Evolutionary conservation across 1,140 invertebrate genomes (phyloP).

Genomic region (Pemphigus obesinymphae): DNA sequence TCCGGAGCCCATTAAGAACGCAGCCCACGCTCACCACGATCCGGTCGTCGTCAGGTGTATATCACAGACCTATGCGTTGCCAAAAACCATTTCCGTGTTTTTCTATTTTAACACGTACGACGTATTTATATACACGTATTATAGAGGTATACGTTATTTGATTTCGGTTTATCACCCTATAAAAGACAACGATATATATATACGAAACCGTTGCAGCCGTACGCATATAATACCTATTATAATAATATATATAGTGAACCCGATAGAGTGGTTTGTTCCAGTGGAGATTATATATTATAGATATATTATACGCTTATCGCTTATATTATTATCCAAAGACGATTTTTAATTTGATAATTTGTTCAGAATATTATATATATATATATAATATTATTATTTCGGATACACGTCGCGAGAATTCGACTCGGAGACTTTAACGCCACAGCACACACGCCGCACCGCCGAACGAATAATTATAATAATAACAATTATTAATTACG

Average conservation of each 20-base stretch:
- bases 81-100: constrained; percentile 40
- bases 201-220: neutral
- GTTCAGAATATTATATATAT: neutral
- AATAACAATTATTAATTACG: no score
- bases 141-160: neutral
- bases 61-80: neutral
- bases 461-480: no score
- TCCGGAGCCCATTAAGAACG: constrained; percentile 31
- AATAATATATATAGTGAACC: neutral
- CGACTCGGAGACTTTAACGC: constrained; percentile 1
- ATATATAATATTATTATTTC: neutral
- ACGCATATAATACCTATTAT: neutral
- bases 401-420: neutral
- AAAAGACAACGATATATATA: no score
- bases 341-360: neutral
- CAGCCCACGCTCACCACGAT: constrained; percentile 34
- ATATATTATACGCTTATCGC: neutral
- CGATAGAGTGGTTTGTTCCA: neutral
- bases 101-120: constrained; percentile 21
- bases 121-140: neutral
- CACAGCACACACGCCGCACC: neutral
- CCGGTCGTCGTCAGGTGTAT: constrained; percentile 14
- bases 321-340: neutral
- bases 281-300: neutral
- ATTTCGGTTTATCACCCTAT: neutral